Evolutionary conservation across 2,113 vertebrate species (phyloP).

Genomic region (Scomber colias): DNA sequence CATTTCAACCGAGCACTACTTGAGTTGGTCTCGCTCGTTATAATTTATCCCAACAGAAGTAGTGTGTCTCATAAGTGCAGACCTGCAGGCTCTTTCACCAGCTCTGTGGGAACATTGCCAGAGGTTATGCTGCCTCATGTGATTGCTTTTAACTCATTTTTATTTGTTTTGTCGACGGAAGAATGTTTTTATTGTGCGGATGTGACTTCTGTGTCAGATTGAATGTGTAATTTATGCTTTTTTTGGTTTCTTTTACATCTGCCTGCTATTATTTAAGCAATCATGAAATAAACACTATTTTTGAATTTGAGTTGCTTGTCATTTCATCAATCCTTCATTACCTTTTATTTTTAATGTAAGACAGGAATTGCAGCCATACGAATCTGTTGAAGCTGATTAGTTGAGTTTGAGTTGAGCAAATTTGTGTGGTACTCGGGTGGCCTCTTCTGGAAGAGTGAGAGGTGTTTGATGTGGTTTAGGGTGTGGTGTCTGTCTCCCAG

Average conservation of each 20-base stretch:
- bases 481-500: not conserved
- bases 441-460: not conserved
- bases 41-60: not conserved
- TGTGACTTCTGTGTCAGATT: not conserved
- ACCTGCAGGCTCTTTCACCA: not conserved
- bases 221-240: slow-evolving; percentile 53
- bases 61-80: not conserved
- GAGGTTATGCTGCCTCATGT: not conserved
- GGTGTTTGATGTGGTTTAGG: slow-evolving; percentile 42
- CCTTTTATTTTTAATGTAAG: not conserved
- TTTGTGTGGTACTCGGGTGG: not conserved
- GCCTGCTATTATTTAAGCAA: slow-evolving; percentile 50
- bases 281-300: slow-evolving; percentile 74
- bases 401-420: not conserved
- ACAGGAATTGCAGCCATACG: not conserved
- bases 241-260: slow-evolving; percentile 29
- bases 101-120: not conserved
- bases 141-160: not conserved
- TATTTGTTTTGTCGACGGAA: not conserved
- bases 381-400: not conserved
- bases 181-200: not conserved
- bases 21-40: not conserved
- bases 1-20: not conserved
- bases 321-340: slow-evolving; percentile 47
- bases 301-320: slow-evolving; percentile 60